Evolutionary conservation across 2,113 vertebrate species (phyloP).

Genomic region (Nibea albiflora): DNA sequence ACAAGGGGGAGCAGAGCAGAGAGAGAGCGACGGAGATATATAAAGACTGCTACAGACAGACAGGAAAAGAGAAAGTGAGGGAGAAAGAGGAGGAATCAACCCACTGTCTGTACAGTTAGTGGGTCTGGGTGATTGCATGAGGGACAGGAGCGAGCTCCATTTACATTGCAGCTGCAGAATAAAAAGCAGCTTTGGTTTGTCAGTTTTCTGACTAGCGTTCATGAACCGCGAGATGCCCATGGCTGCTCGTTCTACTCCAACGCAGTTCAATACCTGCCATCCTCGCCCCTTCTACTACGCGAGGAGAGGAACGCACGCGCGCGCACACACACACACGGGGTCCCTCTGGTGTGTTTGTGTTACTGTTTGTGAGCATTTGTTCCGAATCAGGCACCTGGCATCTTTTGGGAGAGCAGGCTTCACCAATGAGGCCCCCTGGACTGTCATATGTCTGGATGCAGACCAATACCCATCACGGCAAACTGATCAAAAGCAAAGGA

Average conservation of each 20-base stretch:
- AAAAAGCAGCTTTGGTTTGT: slow-evolving; percentile 80
- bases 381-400: slow-evolving; percentile 81
- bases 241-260: slow-evolving; percentile 76
- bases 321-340: background rate
- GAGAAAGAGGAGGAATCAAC: slow-evolving; percentile 45
- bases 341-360: slow-evolving; percentile 75
- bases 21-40: slow-evolving; percentile 26
- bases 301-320: slow-evolving; percentile 30
- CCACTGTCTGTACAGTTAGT: slow-evolving; percentile 49
- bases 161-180: slow-evolving; percentile 75
- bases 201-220: slow-evolving; percentile 83
- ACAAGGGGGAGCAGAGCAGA: slow-evolving; percentile 66
- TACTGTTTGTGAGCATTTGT: slow-evolving; percentile 83
- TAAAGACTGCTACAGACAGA: slow-evolving; percentile 33
- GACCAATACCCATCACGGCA: slow-evolving; percentile 71
- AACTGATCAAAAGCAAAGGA: slow-evolving; percentile 66
- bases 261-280: slow-evolving; percentile 75
- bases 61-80: slow-evolving; percentile 5
- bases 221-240: slow-evolving; percentile 79
- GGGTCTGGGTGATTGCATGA: slow-evolving; percentile 63
- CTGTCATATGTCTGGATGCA: slow-evolving; percentile 83
- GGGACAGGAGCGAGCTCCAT: slow-evolving; percentile 64
- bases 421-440: slow-evolving; percentile 73
- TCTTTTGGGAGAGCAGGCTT: slow-evolving; percentile 71
- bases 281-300: slow-evolving; percentile 48